Evolutionary conservation across 2,113 vertebrate species (phyloP), one percentile per base, ranked within the genome.

Genomic region (Tyto alba): DNA sequence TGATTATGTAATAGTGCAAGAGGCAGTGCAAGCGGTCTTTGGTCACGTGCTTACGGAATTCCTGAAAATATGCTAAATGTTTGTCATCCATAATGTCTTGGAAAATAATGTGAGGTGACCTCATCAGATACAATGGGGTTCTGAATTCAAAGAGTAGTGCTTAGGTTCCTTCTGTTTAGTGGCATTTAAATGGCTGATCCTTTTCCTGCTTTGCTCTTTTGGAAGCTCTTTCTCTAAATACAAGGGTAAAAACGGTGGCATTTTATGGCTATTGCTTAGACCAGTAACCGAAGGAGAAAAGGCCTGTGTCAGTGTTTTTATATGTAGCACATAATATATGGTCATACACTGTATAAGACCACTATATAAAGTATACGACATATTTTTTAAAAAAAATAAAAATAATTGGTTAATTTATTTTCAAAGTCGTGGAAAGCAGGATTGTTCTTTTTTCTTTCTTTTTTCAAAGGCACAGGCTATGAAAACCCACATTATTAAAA

Each of bases 401-500:
- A 94, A 78, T 25, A 64, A 62, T 62, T 17, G 13, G 9, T 71
- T 67, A 13, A 21, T 55, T 89, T 92, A 30, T 85, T 89, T 86
- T 95, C 85, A 83, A 92, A 84, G 75, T 32, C 10, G 4, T 22
- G 36, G 69, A 85, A 96, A 89, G 59, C n/a, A 68, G n/a, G 47
- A 47, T 64, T 67, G 29, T 84, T 85, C 60, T 52, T 63, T 73
- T 85, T 64, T 62, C 43, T 32, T 36, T 66, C 15, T 22, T 41
- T n/a, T 88, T 63, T 71, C 29, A 18, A 88, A 78, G 60, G 66
- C 66, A 25, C 29, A 72, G 73, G 41, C 68, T 83, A 47, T 59
- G 66, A 66, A 95, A 96, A 77, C 53, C 32, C 7, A 1, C 74
- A 89, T 97, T 95, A 96, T 95, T 96, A 83, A 94, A 95, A 89